Evolutionary conservation across 2,113 vertebrate species (phyloP), one percentile per base, ranked within the genome.

Genomic region (Garra rufa): DNA sequence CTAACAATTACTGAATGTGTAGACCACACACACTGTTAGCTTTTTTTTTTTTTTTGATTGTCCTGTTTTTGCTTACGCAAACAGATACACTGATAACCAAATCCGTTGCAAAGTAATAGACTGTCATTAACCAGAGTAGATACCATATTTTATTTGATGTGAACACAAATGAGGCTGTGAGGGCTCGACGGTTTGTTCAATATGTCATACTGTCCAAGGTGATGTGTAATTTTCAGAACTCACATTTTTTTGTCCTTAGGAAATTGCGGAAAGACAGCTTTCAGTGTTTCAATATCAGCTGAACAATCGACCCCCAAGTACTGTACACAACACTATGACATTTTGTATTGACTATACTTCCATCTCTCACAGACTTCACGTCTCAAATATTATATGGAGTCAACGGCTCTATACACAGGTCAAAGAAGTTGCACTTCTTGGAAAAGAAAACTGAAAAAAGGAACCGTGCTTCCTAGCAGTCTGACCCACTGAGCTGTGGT

Each of bases 261-360:
- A 59, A 59, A 59, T 61, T 26, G 24, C 6, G n/a, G 26, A 26
- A 63, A 26, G 11, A 28, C 11, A 6, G 24, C 11, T 28, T 28
- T 63, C 10, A 63, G 24, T 26, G 9, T 63, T 63, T 63, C 59
- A 63, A 28, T 2, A 11, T 63, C 9, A n/a, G 17, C 17, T 6
- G 30, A 70, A 70, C 4, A 19, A 70, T 38, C 17, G 6, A 5
- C 19, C 67, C 19, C 67, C 9, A 1, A 70, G 34, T 70, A 69
- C 34, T 41, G 34, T n/a, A 10, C 26, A 63, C 26, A 26, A 28
- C 34, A 41, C 17, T 21, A 69, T 38, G 30, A 41, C 65, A 21
- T 44, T 71, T 24, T 73, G 21, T 73, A 73, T 46, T 26, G n/a
- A 73, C n/a, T 71, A 44, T 44, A 13, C 38, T 41, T 71, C 67